Percentiles rank a stretch among this genome's conserved stretches.
These are phyloP conservation scores for Holcopasites calliopsidis DNA, from an alignment of 1,140 invertebrate species.

Conservation along the genomic window DNA sequence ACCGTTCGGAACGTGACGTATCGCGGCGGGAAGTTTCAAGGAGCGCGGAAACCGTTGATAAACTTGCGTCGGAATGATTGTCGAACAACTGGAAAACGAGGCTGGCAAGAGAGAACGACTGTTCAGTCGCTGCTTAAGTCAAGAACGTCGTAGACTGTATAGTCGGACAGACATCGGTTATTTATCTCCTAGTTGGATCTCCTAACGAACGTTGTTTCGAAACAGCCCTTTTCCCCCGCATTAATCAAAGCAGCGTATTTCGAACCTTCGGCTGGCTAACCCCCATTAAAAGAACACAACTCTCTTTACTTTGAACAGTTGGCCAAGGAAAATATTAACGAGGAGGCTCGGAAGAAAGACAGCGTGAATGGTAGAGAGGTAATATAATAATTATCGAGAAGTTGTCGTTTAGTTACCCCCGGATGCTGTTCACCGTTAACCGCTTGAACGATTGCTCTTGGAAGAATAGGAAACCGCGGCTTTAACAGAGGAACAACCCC, in stretches of 20 bases:
- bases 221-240: slow-evolving; percentile 4
- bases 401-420: slow-evolving; percentile 29
- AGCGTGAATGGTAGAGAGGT: no score
- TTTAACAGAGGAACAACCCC: slow-evolving; percentile 35
- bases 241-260: not conserved
- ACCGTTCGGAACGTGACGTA: slow-evolving; percentile 50
- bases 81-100: slow-evolving; percentile 37
- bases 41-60: slow-evolving; percentile 36
- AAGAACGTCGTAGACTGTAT: not conserved
- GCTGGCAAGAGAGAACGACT: not conserved
- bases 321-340: not conserved
- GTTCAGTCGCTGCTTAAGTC: slow-evolving; percentile 16
- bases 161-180: not conserved
- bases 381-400: no score
- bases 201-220: slow-evolving; percentile 7
- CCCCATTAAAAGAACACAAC: not conserved
- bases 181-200: slow-evolving; percentile 15
- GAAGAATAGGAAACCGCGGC: not conserved
- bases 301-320: not conserved
- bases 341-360: not conserved
- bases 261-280: not conserved
- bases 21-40: slow-evolving; percentile 41
- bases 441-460: slow-evolving; percentile 13
- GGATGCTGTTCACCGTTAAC: slow-evolving; percentile 10
- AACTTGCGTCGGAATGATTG: slow-evolving; percentile 41